A percentile compares a stretch with the other conserved stretches of the same genome.
These are phyloP conservation scores for Todus mexicanus DNA, from an alignment of 2,797 vertebrate genomes.

Conservation along the genomic window DNA sequence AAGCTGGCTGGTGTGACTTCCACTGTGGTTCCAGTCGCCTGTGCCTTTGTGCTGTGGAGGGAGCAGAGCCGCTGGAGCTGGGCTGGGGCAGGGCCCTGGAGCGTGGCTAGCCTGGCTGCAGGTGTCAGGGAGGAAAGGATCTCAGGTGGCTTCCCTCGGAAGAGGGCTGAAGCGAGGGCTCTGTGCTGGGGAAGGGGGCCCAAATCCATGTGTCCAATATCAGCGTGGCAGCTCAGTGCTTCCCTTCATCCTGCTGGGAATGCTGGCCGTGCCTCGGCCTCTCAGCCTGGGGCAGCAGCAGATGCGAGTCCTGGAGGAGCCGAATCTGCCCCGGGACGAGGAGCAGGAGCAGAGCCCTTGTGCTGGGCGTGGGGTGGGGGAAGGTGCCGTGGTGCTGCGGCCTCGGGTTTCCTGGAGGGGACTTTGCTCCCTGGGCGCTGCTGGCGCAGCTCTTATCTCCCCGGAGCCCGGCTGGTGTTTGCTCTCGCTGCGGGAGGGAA, in stretches of 20 bases:
- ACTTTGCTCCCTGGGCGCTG: conserved; percentile 58
- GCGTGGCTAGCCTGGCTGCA: not conserved
- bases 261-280: not conserved
- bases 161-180: not conserved
- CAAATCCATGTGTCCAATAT: accelerated
- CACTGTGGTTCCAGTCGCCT: not conserved
- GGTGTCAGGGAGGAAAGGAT: not conserved
- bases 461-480: conserved; percentile 1
- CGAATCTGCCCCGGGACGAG: not conserved
- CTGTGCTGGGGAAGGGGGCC: accelerated
- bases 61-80: not conserved
- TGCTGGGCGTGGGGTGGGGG: not conserved
- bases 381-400: not conserved
- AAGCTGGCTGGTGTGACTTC: not conserved
- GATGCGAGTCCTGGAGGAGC: not conserved
- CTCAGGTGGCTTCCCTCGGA: not conserved
- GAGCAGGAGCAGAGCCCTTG: accelerated
- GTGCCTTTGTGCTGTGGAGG: not conserved
- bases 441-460: conserved; percentile 34
- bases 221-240: too few relatives aligned
- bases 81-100: not conserved
- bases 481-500: conserved; percentile 11
- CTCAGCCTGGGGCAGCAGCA: not conserved
- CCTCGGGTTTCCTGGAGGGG: not conserved
- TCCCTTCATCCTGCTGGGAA: not conserved